Conservation (phyloP, 2,888 invertebrate genomes). For the Stictocephala bisonia region DNA sequence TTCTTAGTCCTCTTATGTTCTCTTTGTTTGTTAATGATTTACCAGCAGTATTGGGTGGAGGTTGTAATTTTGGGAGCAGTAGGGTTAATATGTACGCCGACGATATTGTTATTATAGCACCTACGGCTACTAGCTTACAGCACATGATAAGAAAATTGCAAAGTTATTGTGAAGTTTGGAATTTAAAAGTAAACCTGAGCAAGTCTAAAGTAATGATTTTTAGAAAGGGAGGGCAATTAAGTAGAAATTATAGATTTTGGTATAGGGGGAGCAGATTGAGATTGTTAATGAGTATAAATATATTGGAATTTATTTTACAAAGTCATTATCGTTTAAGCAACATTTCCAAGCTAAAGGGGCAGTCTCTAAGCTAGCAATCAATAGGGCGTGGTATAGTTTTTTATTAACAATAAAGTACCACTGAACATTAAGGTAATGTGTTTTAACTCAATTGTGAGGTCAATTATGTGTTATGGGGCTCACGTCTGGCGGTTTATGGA, state of each 20-base stretch:
- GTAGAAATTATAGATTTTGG: background rate
- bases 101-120: constrained; percentile 48
- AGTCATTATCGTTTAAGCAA: background rate
- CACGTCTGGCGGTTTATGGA: constrained; percentile 33
- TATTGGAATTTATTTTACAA: background rate
- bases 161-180: constrained; percentile 45
- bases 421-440: too few species aligned
- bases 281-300: constrained; percentile 13
- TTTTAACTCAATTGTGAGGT: too few species aligned
- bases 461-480: constrained; percentile 33
- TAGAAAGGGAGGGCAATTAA: constrained; percentile 22
- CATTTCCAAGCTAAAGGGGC: background rate
- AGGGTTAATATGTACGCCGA: constrained; percentile 49
- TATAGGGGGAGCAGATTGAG: constrained; percentile 6
- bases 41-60: constrained; percentile 25
- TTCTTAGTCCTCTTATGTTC: constrained; percentile 49
- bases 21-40: constrained; percentile 39
- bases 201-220: constrained; percentile 54
- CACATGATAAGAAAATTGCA: constrained; percentile 41
- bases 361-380: background rate
- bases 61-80: constrained; percentile 14
- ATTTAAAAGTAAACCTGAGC: constrained; percentile 48
- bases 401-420: too few species aligned
- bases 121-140: constrained; percentile 37
- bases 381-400: constrained; percentile 1